Conservation (phyloP, 1,140 invertebrate species). For the Dendroctonus valens region DNA sequence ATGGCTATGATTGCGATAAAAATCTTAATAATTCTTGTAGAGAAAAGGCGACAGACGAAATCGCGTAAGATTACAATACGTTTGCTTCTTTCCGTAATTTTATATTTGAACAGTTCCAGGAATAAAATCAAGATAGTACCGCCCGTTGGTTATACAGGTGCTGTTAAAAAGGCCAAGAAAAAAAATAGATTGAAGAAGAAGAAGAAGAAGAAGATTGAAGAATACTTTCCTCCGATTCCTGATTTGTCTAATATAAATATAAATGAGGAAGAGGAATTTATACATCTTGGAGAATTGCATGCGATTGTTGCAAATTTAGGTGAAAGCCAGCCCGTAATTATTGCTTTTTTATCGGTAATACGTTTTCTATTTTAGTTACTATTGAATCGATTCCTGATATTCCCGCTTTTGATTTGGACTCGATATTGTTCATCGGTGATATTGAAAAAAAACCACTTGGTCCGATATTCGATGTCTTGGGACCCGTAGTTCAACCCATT, state of each 20-base stretch:
- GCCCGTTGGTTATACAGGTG: slow-evolving; percentile 7
- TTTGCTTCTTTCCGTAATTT: neutral
- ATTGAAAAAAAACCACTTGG: slow-evolving; percentile 68
- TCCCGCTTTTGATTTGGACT: slow-evolving; percentile 79
- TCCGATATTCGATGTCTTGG: slow-evolving; percentile 88
- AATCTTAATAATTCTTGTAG: slow-evolving; percentile 6
- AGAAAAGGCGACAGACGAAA: neutral
- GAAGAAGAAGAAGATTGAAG: too few relatives aligned
- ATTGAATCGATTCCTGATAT: slow-evolving; percentile 66
- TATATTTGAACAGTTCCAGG: neutral
- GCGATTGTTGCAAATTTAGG: slow-evolving; percentile 68
- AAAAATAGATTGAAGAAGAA: too few relatives aligned
- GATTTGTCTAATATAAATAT: slow-evolving; percentile 67
- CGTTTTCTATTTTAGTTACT: slow-evolving; percentile 58
- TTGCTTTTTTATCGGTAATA: slow-evolving; percentile 1
- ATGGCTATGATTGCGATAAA: neutral
- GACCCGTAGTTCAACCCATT: slow-evolving; percentile 55
- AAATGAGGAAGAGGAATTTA: slow-evolving; percentile 70
- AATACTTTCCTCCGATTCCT: slow-evolving; percentile 72
- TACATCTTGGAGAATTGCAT: slow-evolving; percentile 68
- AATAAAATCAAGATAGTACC: neutral
- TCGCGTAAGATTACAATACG: neutral
- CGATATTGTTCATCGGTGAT: slow-evolving; percentile 66
- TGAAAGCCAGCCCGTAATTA: slow-evolving; percentile 42
- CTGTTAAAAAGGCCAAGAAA: slow-evolving; percentile 18